Percentiles rank a stretch among this genome's conserved stretches.
These are phyloP conservation scores for Proterorhinus semilunaris DNA, from an alignment of 2,113 vertebrate species.

Conservation along the genomic window DNA sequence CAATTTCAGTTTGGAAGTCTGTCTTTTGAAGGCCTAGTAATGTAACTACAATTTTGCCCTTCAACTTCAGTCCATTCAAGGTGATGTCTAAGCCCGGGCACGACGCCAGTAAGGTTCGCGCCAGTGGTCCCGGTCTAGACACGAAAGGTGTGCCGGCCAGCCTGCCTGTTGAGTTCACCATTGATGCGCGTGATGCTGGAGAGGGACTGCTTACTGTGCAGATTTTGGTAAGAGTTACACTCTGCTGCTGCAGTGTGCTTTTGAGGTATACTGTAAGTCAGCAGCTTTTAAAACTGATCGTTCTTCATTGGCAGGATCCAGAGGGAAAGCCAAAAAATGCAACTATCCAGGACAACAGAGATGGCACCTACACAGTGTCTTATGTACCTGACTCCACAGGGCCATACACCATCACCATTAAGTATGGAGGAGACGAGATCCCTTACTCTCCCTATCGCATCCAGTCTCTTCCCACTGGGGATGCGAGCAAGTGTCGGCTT, in stretches of 20 bases:
- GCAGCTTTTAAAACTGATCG: neutral
- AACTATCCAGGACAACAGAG: slow-evolving; percentile 90
- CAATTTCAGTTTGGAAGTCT: slow-evolving; percentile 16
- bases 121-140: slow-evolving; percentile 89
- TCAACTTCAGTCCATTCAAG: slow-evolving; percentile 86
- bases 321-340: slow-evolving; percentile 95
- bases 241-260: neutral
- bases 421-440: slow-evolving; percentile 93
- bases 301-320: slow-evolving; percentile 79
- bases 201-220: slow-evolving; percentile 91
- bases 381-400: slow-evolving; percentile 91
- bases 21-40: slow-evolving; percentile 29
- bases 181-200: slow-evolving; percentile 88
- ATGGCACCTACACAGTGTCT: slow-evolving; percentile 92
- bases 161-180: slow-evolving; percentile 92
- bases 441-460: slow-evolving; percentile 91
- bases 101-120: slow-evolving; percentile 91
- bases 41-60: slow-evolving; percentile 29
- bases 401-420: slow-evolving; percentile 93
- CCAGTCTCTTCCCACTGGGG: slow-evolving; percentile 87
- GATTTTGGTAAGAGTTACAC: slow-evolving; percentile 81
- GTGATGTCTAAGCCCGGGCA: slow-evolving; percentile 87
- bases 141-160: slow-evolving; percentile 87
- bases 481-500: slow-evolving; percentile 93
- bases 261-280: neutral